Conservation (phyloP, 2,113 vertebrate genomes). For the Tretioscincus oriximinensis region DNA sequence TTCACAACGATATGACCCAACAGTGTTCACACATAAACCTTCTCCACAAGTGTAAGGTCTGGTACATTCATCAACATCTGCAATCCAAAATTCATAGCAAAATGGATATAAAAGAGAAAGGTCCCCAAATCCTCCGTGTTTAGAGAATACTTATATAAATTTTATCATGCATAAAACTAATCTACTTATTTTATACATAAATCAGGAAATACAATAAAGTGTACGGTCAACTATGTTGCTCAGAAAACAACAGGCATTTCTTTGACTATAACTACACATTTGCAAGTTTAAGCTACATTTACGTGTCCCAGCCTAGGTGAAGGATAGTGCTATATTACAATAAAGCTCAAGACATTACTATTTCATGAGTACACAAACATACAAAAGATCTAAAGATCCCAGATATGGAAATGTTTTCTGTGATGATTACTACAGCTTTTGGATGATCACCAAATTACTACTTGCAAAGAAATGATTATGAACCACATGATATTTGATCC, state of each 20-base stretch:
- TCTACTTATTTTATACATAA: neutral
- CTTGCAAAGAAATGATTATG: neutral
- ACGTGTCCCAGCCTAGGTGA: no score
- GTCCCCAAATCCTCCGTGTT: neutral
- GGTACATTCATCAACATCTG: conserved; percentile 84
- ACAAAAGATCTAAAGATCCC: neutral
- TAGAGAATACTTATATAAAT: neutral
- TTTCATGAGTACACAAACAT: neutral
- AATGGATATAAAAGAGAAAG: neutral
- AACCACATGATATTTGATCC: neutral
- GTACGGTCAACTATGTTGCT: neutral
- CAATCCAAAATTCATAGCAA: conserved; percentile 9
- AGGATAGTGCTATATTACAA: no score
- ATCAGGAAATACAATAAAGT: neutral
- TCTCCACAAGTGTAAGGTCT: conserved; percentile 73
- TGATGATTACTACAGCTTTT: neutral
- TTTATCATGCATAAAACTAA: neutral
- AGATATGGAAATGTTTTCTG: neutral
- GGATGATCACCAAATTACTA: neutral
- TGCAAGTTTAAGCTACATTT: neutral
- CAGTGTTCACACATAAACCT: conserved; percentile 78
- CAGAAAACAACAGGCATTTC: neutral
- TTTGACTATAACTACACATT: no score
- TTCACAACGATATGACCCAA: conserved; percentile 79
- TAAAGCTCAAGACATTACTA: neutral